A percentile compares a stretch with the other conserved stretches of the same genome.
Conservation (phyloP, 1,140 invertebrate genomes). For the Trichonephila inaurata region DNA sequence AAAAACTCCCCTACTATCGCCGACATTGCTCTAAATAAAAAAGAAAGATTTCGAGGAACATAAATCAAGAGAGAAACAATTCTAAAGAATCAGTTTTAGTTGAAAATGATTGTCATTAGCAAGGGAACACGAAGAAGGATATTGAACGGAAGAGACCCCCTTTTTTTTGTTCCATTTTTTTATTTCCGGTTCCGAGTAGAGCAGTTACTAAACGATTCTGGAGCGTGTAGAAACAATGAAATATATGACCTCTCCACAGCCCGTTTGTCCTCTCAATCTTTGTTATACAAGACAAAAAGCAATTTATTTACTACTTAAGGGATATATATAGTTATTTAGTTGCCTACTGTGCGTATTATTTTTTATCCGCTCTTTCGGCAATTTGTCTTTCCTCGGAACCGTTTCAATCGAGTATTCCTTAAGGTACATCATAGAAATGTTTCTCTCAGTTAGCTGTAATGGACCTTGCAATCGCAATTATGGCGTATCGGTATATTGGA, state of each 20-base stretch:
- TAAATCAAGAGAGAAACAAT: slow-evolving; percentile 29
- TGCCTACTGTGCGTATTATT: slow-evolving; percentile 35
- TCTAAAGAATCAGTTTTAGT: slow-evolving; percentile 48
- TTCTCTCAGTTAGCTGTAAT: background rate
- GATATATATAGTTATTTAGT: slow-evolving; percentile 69
- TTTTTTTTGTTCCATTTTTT: background rate
- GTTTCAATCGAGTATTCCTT: slow-evolving; percentile 31
- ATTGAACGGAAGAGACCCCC: slow-evolving; percentile 34
- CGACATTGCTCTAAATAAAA: background rate
- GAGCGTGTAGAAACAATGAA: slow-evolving; percentile 54
- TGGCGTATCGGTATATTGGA: no score
- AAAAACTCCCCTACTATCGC: background rate
- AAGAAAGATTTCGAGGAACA: background rate
- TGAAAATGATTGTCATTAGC: slow-evolving; percentile 69
- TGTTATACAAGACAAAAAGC: slow-evolving; percentile 70
- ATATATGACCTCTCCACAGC: slow-evolving; percentile 26
- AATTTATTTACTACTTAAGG: slow-evolving; percentile 67
- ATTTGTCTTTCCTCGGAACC: slow-evolving; percentile 46
- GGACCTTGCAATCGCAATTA: no score
- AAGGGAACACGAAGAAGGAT: background rate
- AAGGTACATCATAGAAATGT: slow-evolving; percentile 24
- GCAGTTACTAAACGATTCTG: slow-evolving; percentile 34
- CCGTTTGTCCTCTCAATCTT: slow-evolving; percentile 52
- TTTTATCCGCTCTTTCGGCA: slow-evolving; percentile 40
- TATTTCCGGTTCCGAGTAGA: background rate